Evolutionary conservation across 2,888 invertebrate species (phyloP).

Genomic region (Hartigia nigra): DNA sequence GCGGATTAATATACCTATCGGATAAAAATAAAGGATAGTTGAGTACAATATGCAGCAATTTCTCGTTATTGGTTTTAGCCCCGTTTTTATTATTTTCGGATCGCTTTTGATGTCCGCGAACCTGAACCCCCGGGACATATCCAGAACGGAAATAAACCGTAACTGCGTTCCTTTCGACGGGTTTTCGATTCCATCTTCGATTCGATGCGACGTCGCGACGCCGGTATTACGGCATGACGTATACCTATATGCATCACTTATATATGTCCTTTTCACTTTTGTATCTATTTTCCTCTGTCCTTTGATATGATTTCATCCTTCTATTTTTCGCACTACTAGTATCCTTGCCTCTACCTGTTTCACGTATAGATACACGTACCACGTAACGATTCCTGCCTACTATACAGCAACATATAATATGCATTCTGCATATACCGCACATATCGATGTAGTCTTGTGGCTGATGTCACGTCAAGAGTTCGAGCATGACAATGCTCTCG

Average conservation of each 20-base stretch:
- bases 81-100: constrained; percentile 3
- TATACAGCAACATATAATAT: constrained; percentile 1
- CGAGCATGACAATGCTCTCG: constrained; percentile 47
- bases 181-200: background rate
- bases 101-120: constrained; percentile 5
- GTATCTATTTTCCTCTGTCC: background rate
- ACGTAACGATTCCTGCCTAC: background rate
- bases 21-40: constrained; percentile 1
- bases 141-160: background rate
- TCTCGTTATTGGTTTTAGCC: constrained; percentile 3
- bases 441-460: constrained; percentile 37
- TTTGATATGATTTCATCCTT: background rate
- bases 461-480: constrained; percentile 38
- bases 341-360: background rate
- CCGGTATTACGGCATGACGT: background rate
- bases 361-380: background rate
- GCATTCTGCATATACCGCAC: constrained; percentile 32
- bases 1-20: background rate
- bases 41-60: background rate
- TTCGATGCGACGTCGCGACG: background rate
- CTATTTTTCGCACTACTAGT: background rate
- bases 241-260: background rate
- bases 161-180: background rate
- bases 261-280: background rate
- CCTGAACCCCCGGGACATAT: constrained; percentile 2